These are phyloP conservation scores for Fragum sueziense DNA, from an alignment of 2,888 invertebrate genomes.

Conservation along the genomic window DNA sequence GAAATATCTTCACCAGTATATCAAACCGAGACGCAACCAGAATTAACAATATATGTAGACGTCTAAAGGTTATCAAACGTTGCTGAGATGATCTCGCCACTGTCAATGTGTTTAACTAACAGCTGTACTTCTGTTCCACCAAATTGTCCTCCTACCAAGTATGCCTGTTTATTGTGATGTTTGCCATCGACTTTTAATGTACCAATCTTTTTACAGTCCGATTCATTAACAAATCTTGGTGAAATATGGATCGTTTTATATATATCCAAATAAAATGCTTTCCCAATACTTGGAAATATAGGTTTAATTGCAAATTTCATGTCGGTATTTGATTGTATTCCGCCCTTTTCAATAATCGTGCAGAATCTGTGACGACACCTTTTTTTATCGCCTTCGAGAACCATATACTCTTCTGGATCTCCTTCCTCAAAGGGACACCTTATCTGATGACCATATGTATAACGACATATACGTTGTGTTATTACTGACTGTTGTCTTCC, in stretches of 20 bases:
- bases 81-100: background rate
- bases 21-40: no score
- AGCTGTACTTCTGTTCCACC: background rate
- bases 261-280: background rate
- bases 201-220: background rate
- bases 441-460: background rate
- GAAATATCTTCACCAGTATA: no score
- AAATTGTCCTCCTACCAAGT: background rate
- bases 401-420: background rate
- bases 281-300: background rate
- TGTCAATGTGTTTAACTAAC: background rate
- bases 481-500: background rate
- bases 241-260: background rate
- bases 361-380: background rate
- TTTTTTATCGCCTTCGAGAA: background rate
- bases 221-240: background rate
- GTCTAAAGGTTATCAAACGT: background rate
- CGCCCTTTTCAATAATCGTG: background rate
- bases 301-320: background rate
- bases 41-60: no score
- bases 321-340: background rate
- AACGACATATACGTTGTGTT: background rate
- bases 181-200: background rate
- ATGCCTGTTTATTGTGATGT: background rate
- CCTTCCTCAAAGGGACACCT: background rate